Evolutionary conservation across 2,797 vertebrate genomes (phyloP).

Genomic region (Enteromius treurensis): DNA sequence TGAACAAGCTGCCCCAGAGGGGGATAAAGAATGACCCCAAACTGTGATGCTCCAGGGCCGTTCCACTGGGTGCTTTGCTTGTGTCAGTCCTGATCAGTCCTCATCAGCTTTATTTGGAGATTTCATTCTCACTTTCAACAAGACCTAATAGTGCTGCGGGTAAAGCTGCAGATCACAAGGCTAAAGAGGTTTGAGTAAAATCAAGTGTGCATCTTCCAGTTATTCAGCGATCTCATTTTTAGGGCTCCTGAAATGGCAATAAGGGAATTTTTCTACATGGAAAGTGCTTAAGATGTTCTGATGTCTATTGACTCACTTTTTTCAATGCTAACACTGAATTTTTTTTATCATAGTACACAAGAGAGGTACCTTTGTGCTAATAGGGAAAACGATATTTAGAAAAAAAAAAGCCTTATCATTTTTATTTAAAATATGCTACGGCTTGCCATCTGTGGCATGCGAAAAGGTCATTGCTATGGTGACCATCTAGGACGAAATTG

Average conservation of each 20-base stretch:
- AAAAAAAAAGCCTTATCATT: slow-evolving; percentile 12
- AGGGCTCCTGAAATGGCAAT: not conserved
- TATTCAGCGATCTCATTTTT: not conserved
- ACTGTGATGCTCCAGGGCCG: slow-evolving; percentile 78
- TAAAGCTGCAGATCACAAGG: slow-evolving; percentile 28
- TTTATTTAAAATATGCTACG: slow-evolving; percentile 46
- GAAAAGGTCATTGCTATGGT: slow-evolving; percentile 78
- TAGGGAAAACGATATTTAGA: slow-evolving; percentile 9
- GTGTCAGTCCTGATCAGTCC: slow-evolving; percentile 69
- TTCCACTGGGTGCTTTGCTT: slow-evolving; percentile 61
- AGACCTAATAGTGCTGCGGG: slow-evolving; percentile 48
- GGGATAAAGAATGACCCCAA: slow-evolving; percentile 87
- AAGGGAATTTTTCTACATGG: not conserved
- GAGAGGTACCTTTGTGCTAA: slow-evolving; percentile 8
- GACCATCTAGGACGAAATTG: slow-evolving; percentile 75
- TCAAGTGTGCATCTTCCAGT: not conserved
- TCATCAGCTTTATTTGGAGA: slow-evolving; percentile 73
- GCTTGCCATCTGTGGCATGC: slow-evolving; percentile 60
- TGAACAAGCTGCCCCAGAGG: slow-evolving; percentile 79
- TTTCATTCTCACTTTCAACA: slow-evolving; percentile 69
- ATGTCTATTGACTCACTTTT: slow-evolving; percentile 14
- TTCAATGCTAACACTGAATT: not conserved
- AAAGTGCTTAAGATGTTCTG: not conserved
- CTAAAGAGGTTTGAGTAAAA: slow-evolving; percentile 48
- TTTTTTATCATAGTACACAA: slow-evolving; percentile 11